Evolutionary conservation across 1,140 invertebrate species (phyloP).

Genomic region (Cydia splendana): DNA sequence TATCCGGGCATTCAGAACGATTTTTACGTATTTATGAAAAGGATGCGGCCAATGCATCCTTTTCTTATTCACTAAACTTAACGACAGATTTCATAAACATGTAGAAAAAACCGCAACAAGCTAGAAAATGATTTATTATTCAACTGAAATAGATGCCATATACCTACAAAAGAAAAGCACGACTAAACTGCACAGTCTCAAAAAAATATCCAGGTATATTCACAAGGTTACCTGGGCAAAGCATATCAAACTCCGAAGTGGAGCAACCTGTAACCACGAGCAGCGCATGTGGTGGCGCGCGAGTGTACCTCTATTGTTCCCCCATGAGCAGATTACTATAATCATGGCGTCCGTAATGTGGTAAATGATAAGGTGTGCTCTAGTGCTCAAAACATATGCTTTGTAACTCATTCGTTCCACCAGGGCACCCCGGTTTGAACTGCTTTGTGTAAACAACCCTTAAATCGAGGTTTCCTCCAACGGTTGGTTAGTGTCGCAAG

Average conservation of each 20-base stretch:
- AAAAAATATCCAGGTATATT: no score
- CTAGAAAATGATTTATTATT: no score
- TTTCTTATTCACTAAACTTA: no score
- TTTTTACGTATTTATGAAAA: no score
- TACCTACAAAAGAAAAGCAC: no score
- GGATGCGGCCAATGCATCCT: no score
- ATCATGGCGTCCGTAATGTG: conserved; percentile 75
- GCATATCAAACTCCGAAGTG: conserved; percentile 25
- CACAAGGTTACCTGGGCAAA: conserved; percentile 20
- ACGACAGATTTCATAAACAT: no score
- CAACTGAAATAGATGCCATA: no score
- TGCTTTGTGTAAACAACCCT: conserved; percentile 61
- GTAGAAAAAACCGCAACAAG: no score
- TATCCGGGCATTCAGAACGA: no score
- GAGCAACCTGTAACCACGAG: conserved; percentile 50
- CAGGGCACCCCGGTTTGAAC: conserved; percentile 45
- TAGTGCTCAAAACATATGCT: conserved; percentile 77
- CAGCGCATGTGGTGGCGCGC: conserved; percentile 59
- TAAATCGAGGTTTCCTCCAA: conserved; percentile 44
- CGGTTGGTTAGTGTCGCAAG: background rate
- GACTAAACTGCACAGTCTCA: no score
- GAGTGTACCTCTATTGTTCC: conserved; percentile 70
- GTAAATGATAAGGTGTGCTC: conserved; percentile 77
- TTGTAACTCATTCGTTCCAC: conserved; percentile 72
- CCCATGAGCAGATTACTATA: conserved; percentile 77